phyloP scores from a whole-genome alignment of 2,888 invertebrate genomes.

The Argyresthia albistria region DNA sequence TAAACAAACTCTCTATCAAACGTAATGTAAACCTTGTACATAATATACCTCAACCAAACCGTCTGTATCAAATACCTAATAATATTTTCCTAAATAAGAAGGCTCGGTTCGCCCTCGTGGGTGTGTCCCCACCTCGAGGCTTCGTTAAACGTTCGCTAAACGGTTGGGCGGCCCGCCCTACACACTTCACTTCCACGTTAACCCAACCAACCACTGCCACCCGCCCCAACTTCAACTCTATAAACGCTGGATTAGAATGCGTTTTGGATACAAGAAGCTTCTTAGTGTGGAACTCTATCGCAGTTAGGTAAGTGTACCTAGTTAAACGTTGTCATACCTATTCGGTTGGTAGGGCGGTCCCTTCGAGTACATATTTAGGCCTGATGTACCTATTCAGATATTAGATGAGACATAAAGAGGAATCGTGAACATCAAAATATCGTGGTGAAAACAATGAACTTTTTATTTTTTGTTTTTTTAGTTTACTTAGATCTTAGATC shows the following conservation, averaged over 20 bases:
- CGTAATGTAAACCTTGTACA: neutral
- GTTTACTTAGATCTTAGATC: too few relatives aligned
- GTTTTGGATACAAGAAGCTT: constrained; percentile 3
- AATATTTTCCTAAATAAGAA: neutral
- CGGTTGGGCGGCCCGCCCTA: constrained; percentile 73
- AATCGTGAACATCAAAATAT: too few relatives aligned
- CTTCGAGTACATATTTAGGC: constrained; percentile 16
- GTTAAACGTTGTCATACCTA: too few relatives aligned
- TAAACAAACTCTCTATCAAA: neutral
- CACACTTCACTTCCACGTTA: constrained; percentile 34
- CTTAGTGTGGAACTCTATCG: constrained; percentile 35
- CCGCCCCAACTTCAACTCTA: constrained; percentile 26
- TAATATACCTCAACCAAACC: neutral
- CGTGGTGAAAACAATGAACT: too few relatives aligned
- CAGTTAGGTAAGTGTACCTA: constrained; percentile 16
- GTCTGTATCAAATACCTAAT: neutral
- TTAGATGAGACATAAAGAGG: too few relatives aligned
- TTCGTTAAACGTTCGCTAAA: constrained; percentile 68
- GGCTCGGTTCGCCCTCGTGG: constrained; percentile 35
- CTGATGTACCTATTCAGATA: neutral
- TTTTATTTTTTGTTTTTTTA: too few relatives aligned
- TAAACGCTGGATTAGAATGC: constrained; percentile 14
- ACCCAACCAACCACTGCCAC: constrained; percentile 14
- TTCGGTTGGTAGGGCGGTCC: too few relatives aligned
- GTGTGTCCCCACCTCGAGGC: constrained; percentile 59